Conservation (phyloP, 2,797 vertebrate species). For the Erpetoichthys calabaricus region DNA sequence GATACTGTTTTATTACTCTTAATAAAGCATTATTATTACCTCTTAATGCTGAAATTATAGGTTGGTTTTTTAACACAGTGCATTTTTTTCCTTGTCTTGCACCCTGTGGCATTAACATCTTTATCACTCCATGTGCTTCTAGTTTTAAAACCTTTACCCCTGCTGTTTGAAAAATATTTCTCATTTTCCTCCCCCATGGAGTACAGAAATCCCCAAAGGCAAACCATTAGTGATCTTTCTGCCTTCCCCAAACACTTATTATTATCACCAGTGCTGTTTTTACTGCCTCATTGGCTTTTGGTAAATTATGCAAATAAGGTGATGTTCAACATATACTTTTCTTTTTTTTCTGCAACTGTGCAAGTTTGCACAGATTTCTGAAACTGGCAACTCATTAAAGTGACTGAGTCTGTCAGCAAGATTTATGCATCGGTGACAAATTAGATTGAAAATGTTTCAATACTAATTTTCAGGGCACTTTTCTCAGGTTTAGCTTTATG, state of each 20-base stretch:
- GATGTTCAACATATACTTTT: constrained; percentile 96
- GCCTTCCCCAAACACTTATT: constrained; percentile 99
- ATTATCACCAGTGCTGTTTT: constrained; percentile 93
- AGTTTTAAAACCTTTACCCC: constrained; percentile 99
- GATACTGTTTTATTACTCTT: constrained; percentile 97
- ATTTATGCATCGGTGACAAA: constrained; percentile 99
- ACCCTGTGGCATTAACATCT: constrained; percentile 99
- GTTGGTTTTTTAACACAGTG: constrained; percentile 70
- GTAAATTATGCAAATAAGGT: constrained; percentile 99
- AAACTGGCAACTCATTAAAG: constrained; percentile 92
- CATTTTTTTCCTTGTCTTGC: constrained; percentile 72
- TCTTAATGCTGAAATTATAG: constrained; percentile 99
- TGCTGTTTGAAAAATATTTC: constrained; percentile 99
- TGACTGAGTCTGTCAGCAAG: constrained; percentile 98
- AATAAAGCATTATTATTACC: constrained; percentile 99
- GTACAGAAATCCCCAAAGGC: constrained; percentile 99
- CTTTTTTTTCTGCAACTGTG: constrained; percentile 85
- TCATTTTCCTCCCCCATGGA: constrained; percentile 99
- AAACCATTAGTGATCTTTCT: constrained; percentile 99
- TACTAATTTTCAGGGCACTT: constrained; percentile 40
- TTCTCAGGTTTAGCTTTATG: constrained; percentile 49
- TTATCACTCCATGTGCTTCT: constrained; percentile 99
- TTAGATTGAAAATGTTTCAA: constrained; percentile 80
- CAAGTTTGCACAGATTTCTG: constrained; percentile 98
- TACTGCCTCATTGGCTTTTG: constrained; percentile 99